Conservation (phyloP, 2,888 invertebrate genomes). For the Eupithecia insigniata region DNA sequence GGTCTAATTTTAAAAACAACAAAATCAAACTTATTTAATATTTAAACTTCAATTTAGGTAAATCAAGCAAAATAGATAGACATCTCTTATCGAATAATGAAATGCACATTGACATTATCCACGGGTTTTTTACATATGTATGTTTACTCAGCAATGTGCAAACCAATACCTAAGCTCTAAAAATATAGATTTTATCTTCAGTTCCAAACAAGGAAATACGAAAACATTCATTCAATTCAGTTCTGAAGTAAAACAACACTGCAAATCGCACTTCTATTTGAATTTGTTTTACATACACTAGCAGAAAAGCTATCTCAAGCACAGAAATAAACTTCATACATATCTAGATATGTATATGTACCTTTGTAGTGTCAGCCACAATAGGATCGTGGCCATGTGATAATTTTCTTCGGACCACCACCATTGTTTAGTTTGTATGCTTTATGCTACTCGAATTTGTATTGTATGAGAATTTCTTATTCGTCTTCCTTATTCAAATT, state of each 20-base stretch:
- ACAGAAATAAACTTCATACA: slow-evolving; percentile 59
- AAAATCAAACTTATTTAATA: too few relatives aligned
- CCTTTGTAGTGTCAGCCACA: slow-evolving; percentile 46
- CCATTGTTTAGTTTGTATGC: slow-evolving; percentile 68
- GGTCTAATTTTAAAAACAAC: neutral
- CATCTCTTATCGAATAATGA: too few relatives aligned
- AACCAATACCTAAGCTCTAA: too few relatives aligned
- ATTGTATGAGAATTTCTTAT: slow-evolving; percentile 66
- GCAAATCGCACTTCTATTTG: slow-evolving; percentile 59
- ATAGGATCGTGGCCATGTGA: slow-evolving; percentile 56
- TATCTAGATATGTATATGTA: slow-evolving; percentile 51
- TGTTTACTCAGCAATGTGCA: too few relatives aligned
- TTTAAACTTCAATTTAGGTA: too few relatives aligned
- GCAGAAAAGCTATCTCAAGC: slow-evolving; percentile 56
- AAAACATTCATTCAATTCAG: slow-evolving; percentile 3
- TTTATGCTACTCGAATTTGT: slow-evolving; percentile 55
- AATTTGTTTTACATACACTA: slow-evolving; percentile 72
- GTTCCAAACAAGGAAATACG: neutral
- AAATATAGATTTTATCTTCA: too few relatives aligned
- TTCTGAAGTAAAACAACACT: neutral
- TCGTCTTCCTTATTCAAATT: slow-evolving; percentile 64
- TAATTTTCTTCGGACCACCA: slow-evolving; percentile 62
- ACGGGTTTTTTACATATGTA: too few relatives aligned
- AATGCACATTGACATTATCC: too few relatives aligned
- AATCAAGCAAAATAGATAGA: too few relatives aligned